phyloP scores from a whole-genome alignment of 2,888 invertebrate genomes.

The Catocala nupta region DNA sequence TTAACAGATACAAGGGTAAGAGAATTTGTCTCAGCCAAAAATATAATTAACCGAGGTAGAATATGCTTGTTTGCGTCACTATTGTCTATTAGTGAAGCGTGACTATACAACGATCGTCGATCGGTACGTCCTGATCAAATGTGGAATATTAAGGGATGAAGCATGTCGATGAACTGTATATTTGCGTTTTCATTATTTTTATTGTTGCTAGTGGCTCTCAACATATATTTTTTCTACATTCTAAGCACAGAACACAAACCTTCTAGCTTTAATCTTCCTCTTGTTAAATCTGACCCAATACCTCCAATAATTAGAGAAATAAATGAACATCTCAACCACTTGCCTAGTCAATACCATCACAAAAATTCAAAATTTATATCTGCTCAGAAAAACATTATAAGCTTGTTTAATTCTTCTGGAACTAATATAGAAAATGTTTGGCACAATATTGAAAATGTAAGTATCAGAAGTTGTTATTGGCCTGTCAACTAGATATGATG shows the following conservation, averaged over 20 bases:
- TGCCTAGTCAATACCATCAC: slow-evolving; percentile 73
- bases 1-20: slow-evolving; percentile 29
- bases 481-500: not conserved
- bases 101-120: not conserved
- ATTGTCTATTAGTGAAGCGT: slow-evolving; percentile 1
- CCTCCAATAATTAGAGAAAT: slow-evolving; percentile 73
- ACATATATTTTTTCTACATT: slow-evolving; percentile 81
- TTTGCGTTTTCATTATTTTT: slow-evolving; percentile 79
- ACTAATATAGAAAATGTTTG: slow-evolving; percentile 61
- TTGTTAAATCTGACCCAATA: slow-evolving; percentile 64
- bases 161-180: slow-evolving; percentile 82
- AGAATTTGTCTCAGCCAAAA: slow-evolving; percentile 32
- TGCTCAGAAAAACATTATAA: slow-evolving; percentile 67
- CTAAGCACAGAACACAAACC: slow-evolving; percentile 67
- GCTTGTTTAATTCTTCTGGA: slow-evolving; percentile 75
- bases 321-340: slow-evolving; percentile 73
- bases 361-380: slow-evolving; percentile 70
- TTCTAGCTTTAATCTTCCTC: slow-evolving; percentile 60
- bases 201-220: slow-evolving; percentile 74
- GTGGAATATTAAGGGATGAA: slow-evolving; percentile 38
- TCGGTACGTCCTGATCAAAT: not conserved
- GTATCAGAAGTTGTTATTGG: slow-evolving; percentile 37
- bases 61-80: slow-evolving; percentile 10
- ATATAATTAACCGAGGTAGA: slow-evolving; percentile 24
- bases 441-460: slow-evolving; percentile 71